Evolutionary conservation across 2,888 invertebrate species (phyloP).

Genomic region (Eudemis profundana): DNA sequence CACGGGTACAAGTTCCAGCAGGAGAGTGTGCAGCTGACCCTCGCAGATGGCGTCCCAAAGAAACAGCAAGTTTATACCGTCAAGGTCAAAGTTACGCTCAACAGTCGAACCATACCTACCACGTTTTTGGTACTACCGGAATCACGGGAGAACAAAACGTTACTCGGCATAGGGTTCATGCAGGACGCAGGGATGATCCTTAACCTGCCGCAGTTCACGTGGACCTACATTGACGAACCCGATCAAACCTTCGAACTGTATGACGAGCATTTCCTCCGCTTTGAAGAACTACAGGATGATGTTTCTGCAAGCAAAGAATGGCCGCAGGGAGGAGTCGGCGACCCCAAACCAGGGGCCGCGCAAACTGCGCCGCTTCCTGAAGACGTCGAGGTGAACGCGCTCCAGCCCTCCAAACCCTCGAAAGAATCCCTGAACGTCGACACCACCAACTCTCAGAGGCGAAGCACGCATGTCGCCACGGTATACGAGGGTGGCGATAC

Average conservation of each 20-base stretch:
- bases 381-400: too few relatives aligned
- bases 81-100: conserved; percentile 9
- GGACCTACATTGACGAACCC: conserved; percentile 44
- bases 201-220: conserved; percentile 39
- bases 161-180: conserved; percentile 46
- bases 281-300: background rate
- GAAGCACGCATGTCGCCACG: too few relatives aligned
- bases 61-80: conserved; percentile 10
- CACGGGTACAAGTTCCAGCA: conserved; percentile 6
- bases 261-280: conserved; percentile 6
- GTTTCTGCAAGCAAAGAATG: background rate
- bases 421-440: too few relatives aligned
- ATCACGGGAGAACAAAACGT: conserved; percentile 40
- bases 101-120: conserved; percentile 31
- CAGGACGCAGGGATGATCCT: conserved; percentile 46
- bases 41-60: conserved; percentile 24
- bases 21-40: conserved; percentile 5
- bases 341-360: too few relatives aligned
- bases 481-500: too few relatives aligned
- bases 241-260: conserved; percentile 46
- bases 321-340: too few relatives aligned
- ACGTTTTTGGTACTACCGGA: conserved; percentile 46
- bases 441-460: too few relatives aligned
- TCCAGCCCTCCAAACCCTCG: too few relatives aligned
- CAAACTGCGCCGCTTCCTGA: too few relatives aligned